These are phyloP conservation scores for Paramuricea clavata DNA, from an alignment of 92 coral and sea anemone species.

Conservation along the genomic window DNA sequence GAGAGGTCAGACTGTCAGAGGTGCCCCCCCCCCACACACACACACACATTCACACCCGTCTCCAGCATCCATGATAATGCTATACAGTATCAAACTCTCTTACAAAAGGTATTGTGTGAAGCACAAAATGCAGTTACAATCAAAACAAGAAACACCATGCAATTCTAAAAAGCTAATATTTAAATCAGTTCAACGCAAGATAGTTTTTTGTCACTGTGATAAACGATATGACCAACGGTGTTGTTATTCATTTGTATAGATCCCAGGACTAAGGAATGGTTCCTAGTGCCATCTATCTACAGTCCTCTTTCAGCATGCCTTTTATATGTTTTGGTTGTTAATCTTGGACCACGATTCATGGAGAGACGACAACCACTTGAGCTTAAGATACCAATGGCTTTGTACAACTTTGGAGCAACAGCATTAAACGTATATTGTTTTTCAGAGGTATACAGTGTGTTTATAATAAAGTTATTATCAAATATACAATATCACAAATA, in stretches of 20 bases:
- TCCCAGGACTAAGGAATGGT: constrained; percentile 82
- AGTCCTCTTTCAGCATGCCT: constrained; percentile 59
- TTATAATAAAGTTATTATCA: background rate
- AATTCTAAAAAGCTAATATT: no score
- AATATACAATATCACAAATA: no score
- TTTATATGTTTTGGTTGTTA: constrained; percentile 65
- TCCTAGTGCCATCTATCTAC: constrained; percentile 73
- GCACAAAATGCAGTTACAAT: no score
- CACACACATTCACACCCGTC: no score
- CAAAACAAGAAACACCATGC: no score
- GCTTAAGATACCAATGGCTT: constrained; percentile 71
- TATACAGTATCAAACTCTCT: no score
- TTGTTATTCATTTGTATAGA: constrained; percentile 54
- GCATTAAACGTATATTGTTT: constrained; percentile 78
- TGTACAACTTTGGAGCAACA: constrained; percentile 81
- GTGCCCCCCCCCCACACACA: no score
- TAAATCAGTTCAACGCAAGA: no score
- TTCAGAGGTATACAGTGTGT: constrained; percentile 76
- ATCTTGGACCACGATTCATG: constrained; percentile 81
- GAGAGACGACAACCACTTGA: constrained; percentile 70
- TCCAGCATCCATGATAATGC: no score
- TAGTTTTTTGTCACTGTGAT: no score
- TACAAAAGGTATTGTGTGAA: no score
- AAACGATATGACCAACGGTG: background rate
- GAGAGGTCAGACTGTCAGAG: no score